phyloP scores from a whole-genome alignment of 2,797 vertebrate genomes.

The Pseudopleuronectes americanus region DNA sequence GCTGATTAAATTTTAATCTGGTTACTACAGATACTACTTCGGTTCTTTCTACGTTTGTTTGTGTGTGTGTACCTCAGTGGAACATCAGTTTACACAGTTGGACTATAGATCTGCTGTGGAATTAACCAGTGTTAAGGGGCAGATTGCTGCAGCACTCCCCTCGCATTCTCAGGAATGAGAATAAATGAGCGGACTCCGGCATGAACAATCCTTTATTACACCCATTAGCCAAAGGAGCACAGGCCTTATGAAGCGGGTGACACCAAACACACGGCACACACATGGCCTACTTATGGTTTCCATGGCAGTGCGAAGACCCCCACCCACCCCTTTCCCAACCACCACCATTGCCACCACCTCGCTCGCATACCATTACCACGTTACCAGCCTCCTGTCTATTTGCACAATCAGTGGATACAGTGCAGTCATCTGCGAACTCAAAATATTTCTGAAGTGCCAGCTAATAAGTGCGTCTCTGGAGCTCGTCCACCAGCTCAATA shows the following conservation, averaged over 20 bases:
- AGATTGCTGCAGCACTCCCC: conserved; percentile 89
- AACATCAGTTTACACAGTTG: conserved; percentile 90
- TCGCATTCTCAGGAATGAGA: conserved; percentile 90
- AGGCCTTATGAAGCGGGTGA: conserved; percentile 62
- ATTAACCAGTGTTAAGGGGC: conserved; percentile 89
- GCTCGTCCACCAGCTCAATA: conserved; percentile 60
- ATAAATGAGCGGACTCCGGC: conserved; percentile 91
- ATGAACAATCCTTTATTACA: conserved; percentile 92
- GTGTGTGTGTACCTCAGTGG: conserved; percentile 25
- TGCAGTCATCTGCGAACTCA: conserved; percentile 25
- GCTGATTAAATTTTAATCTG: conserved; percentile 91
- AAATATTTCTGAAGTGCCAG: conserved; percentile 65
- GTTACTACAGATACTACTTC: conserved; percentile 71
- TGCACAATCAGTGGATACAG: conserved; percentile 37
- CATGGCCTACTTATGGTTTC: conserved; percentile 63
- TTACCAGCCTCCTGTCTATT: conserved; percentile 33
- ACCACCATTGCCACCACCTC: conserved; percentile 9
- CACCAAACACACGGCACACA: conserved; percentile 50
- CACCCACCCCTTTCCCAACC: neutral
- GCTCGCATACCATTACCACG: conserved; percentile 63
- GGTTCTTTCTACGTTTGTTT: conserved; percentile 30
- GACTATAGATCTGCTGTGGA: conserved; percentile 90
- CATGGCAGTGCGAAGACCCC: conserved; percentile 53
- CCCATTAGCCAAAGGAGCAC: conserved; percentile 88
- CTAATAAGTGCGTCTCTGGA: conserved; percentile 58